Conservation (phyloP, 2,888 invertebrate species). For the Orchestes rusci region DNA sequence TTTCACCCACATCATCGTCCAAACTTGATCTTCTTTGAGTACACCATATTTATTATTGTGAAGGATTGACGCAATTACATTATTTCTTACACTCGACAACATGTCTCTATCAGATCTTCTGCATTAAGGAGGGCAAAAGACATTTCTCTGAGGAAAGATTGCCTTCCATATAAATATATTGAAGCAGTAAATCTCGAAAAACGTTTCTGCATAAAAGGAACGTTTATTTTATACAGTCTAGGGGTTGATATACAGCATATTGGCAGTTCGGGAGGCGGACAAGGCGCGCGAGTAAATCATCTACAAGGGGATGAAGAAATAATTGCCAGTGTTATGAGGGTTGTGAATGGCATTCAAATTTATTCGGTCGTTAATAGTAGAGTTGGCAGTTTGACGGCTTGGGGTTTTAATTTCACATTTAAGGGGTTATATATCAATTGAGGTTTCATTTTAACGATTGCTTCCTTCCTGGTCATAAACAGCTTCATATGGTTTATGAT, state of each 20-base stretch:
- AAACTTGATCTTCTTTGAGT: too few relatives aligned
- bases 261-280: conserved; percentile 23
- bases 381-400: too few relatives aligned
- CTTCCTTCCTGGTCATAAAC: too few relatives aligned
- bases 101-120: background rate
- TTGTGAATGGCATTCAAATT: background rate
- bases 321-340: conserved; percentile 17
- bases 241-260: conserved; percentile 37
- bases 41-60: too few relatives aligned
- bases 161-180: conserved; percentile 48
- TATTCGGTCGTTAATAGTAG: too few relatives aligned
- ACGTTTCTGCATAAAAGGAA: conserved; percentile 44
- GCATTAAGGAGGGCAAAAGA: conserved; percentile 9
- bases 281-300: conserved; percentile 12
- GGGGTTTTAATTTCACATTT: too few relatives aligned
- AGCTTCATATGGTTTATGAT: too few relatives aligned
- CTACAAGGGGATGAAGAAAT: conserved; percentile 15
- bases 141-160: conserved; percentile 38
- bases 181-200: conserved; percentile 44
- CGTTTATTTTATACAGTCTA: conserved; percentile 42
- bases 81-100: too few relatives aligned
- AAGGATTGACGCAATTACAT: too few relatives aligned
- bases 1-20: too few relatives aligned
- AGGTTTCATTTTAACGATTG: too few relatives aligned
- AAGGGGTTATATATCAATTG: too few relatives aligned